Evolutionary conservation across 2,888 invertebrate species (phyloP), one percentile per base, ranked within the genome.

Genomic region (Rotaria magnacalcarata): DNA sequence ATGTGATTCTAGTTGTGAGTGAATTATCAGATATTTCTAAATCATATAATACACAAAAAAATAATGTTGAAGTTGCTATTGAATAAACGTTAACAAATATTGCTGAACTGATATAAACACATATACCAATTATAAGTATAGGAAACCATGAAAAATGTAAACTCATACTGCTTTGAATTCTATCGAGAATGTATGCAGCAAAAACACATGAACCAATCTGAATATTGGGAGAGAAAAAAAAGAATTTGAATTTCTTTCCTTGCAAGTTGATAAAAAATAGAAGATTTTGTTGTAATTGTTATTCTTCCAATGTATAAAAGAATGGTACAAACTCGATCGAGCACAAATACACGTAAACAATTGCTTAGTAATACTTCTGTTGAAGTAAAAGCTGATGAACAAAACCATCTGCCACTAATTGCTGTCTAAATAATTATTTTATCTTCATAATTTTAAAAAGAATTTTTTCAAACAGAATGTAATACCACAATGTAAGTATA

Each of bases 131-230:
- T 16, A 34, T 16, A 67, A 67, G 34, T 27, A 67, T 6, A 34
- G 67, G 34, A 67, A 67, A 34, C 16, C 67, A 67, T 67, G 67
- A 67, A 34, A 67, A 67, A 67, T 67, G 67, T 34, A 67, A 34
- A 34, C 5, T 27, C 2, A 10, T 67, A 34, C 34, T 34, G 1
- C 6, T 14, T 5, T 11, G 7, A 27, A 27, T 67, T 3, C 16
- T 34, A 34, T 67, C 16, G 14, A 67, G 27, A 34, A 67, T 67
- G 16, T 67, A 67, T 16, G 11, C 67, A 0, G 27, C 16, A 34
- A 67, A 67, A 67, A 67, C 2, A 67, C 67, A 67, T 34, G 67
- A 34, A 67, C 34, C 67, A 34, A 67, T 67, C 16, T 67, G 27
- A 34, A 67, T 16, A 67, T 52, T 11, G 4, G 16, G 11, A 52